Percentiles rank a stretch among this genome's conserved stretches.
phyloP scores from a whole-genome alignment of 2,113 vertebrate genomes.

The Siniperca knerii region DNA sequence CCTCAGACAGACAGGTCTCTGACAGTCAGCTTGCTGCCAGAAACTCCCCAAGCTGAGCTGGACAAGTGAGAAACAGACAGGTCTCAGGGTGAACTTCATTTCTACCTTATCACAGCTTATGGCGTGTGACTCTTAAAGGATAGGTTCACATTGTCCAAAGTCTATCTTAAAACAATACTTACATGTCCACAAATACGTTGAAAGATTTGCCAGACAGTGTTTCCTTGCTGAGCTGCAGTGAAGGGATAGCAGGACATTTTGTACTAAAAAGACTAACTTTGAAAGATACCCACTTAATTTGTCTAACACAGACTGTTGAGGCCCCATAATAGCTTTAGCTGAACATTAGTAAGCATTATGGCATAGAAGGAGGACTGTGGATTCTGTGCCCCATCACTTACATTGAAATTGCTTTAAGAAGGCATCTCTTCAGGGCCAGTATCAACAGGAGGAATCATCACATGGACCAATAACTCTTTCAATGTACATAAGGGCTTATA shows the following conservation, averaged over 20 bases:
- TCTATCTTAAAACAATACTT: neutral
- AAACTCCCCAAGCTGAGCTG: conserved; percentile 25
- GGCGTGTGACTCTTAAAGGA: neutral
- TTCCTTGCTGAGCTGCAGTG: neutral
- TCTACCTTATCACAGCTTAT: conserved; percentile 6
- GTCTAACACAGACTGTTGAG: neutral
- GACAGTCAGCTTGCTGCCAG: conserved; percentile 33
- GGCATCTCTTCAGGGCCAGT: neutral
- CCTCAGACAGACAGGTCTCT: conserved; percentile 49
- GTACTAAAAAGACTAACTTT: neutral
- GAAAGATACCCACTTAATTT: neutral
- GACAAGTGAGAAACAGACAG: conserved; percentile 37
- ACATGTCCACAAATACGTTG: neutral
- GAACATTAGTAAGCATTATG: neutral
- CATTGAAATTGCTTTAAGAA: neutral
- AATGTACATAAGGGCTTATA: neutral
- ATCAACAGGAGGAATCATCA: neutral
- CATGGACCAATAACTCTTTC: neutral
- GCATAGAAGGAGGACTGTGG: neutral
- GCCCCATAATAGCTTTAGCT: too few relatives aligned
- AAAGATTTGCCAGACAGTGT: neutral
- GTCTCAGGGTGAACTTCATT: conserved; percentile 4
- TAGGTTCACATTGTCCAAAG: neutral
- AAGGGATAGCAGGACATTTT: neutral
- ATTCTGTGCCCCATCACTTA: neutral